Evolutionary conservation across 1,140 invertebrate species (phyloP), one percentile per base, ranked within the genome.

Genomic region (Heliconius hewitsoni): DNA sequence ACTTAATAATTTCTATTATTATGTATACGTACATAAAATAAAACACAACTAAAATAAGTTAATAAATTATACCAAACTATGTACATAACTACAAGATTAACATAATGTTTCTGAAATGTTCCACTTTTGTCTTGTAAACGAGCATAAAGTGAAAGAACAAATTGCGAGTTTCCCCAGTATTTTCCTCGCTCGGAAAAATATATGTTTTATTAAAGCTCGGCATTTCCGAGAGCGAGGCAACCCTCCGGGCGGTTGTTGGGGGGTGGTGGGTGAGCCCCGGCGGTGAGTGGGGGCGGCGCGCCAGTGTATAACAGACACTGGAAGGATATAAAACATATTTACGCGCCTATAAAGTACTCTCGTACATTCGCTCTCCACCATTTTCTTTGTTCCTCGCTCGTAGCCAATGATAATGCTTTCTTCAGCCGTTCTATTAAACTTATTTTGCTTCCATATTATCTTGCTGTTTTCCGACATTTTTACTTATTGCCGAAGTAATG

Each of bases 171-270:
- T 94, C 91, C 93, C 91, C 93, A 93, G 91, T 94, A 93, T 94
- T 94, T 94, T 93, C 92, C 92, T 93, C 92, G 93, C 92, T 93
- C 91, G 90, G 91, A 93, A 93, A 94, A 94, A 94, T 94, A 93
- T 93, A 94, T 94, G 93, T 94, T 94, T 94, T 94, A 94, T 94
- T 94, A 94, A 94, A 94, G 93, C 93, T 93, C 93, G 93, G 92
- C 90, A 92, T 94, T 94, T 94, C 93, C 93, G 90, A 94, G 93
- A 92, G 90, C 91, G 90, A 87, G 86, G 91, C 89, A 88, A 87
- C 93, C 91, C 92, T 90, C 90, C 87, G 82, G 88, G 87, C 85
- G 90, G 85, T 85, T 83, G 86, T 82, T 84, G 86, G 79, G 84
- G 85, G 79, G 83, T 82, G 84, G 82, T 71, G 81, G 83, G 77